Conservation (phyloP, 1,140 invertebrate species). For the Phymastichus coffea region DNA sequence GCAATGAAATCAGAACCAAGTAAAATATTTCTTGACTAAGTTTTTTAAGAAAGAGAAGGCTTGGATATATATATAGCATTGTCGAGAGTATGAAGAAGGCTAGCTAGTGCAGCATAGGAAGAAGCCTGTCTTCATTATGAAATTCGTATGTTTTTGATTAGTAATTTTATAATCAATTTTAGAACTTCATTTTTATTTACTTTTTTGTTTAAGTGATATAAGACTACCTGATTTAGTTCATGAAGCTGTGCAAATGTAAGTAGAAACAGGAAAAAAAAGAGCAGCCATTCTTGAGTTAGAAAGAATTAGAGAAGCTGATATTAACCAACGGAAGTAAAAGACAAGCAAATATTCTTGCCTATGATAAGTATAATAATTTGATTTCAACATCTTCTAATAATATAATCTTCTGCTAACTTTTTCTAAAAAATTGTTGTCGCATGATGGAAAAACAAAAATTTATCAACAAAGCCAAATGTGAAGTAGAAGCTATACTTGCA, state of each 20-base stretch:
- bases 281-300: slow-evolving; percentile 97
- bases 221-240: slow-evolving; percentile 89
- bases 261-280: slow-evolving; percentile 96
- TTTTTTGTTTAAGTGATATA: slow-evolving; percentile 85
- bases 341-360: slow-evolving; percentile 87
- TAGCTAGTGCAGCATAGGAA: slow-evolving; percentile 97
- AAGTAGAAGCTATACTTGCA: slow-evolving; percentile 83
- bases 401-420: not conserved
- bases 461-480: slow-evolving; percentile 80
- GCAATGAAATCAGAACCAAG: slow-evolving; percentile 99
- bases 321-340: slow-evolving; percentile 96
- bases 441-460: slow-evolving; percentile 74
- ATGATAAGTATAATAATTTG: slow-evolving; percentile 61
- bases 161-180: not conserved
- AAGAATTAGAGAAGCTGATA: slow-evolving; percentile 89
- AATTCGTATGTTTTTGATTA: slow-evolving; percentile 78
- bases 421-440: slow-evolving; percentile 14
- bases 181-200: not conserved
- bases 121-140: slow-evolving; percentile 97
- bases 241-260: slow-evolving; percentile 99
- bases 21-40: slow-evolving; percentile 96
- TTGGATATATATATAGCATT: slow-evolving; percentile 95
- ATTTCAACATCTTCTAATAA: not conserved
- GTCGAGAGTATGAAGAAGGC: slow-evolving; percentile 97
- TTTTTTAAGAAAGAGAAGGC: slow-evolving; percentile 94